A percentile compares a stretch with the other conserved stretches of the same genome.
phyloP scores from a whole-genome alignment of 1,140 invertebrate species.

The Danaus plexippus region DNA sequence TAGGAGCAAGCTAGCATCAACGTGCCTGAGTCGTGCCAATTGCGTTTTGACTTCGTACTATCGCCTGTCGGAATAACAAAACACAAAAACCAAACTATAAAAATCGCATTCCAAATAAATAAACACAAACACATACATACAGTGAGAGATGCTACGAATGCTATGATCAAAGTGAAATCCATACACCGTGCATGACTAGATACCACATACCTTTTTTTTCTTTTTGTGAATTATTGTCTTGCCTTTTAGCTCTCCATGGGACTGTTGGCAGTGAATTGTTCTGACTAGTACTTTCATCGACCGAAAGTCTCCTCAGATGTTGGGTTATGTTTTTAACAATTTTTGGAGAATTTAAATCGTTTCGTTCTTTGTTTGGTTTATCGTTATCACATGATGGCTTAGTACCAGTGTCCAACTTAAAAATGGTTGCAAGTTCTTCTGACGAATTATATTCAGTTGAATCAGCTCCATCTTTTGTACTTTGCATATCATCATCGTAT shows the following conservation, averaged over 20 bases:
- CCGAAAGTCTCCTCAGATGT: conserved; percentile 56
- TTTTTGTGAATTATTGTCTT: conserved; percentile 57
- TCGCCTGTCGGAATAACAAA: conserved; percentile 56
- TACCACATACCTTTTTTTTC: conserved; percentile 63
- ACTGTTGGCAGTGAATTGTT: conserved; percentile 56
- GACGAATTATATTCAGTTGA: conserved; percentile 75
- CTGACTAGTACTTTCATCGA: conserved; percentile 58
- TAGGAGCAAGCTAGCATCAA: conserved; percentile 77
- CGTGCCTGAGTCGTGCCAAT: conserved; percentile 73
- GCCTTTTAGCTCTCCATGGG: conserved; percentile 58
- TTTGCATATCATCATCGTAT: conserved; percentile 59
- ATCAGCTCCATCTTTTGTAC: conserved; percentile 57
- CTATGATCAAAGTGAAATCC: conserved; percentile 62
- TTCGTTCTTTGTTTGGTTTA: conserved; percentile 31
- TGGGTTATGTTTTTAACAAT: conserved; percentile 67
- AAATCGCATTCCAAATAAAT: conserved; percentile 23
- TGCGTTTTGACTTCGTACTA: conserved; percentile 61
- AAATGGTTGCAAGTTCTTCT: conserved; percentile 75
- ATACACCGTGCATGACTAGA: conserved; percentile 65
- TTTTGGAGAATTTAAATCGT: conserved; percentile 63
- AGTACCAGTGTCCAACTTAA: conserved; percentile 50
- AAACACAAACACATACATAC: conserved; percentile 28
- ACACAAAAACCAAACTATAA: conserved; percentile 35
- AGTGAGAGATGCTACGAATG: conserved; percentile 41
- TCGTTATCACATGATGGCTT: conserved; percentile 29